A percentile compares a stretch with the other conserved stretches of the same genome.
Evolutionary conservation across 2,797 vertebrate species (phyloP).

Genomic region (Rhadinocentrus ornatus): DNA sequence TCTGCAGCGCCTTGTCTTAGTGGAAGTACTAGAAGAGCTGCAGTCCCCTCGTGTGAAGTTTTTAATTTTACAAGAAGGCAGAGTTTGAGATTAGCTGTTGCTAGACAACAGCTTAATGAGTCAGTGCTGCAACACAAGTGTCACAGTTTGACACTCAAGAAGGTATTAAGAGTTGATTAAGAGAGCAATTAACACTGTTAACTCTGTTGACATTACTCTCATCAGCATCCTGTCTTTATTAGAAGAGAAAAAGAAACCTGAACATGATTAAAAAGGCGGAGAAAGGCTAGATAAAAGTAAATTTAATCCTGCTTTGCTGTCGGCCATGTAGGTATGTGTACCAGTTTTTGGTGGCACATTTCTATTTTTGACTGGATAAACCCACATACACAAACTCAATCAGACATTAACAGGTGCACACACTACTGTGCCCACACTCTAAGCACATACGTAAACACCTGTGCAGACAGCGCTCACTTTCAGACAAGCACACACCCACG

Average conservation of each 20-base stretch:
- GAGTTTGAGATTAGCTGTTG: conserved; percentile 24
- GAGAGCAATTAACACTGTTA: conserved; percentile 52
- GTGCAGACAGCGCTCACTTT: conserved; percentile 19
- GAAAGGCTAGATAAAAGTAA: conserved; percentile 43
- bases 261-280: conserved; percentile 28
- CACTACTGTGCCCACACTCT: not conserved
- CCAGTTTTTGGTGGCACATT: conserved; percentile 38
- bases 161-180: conserved; percentile 50
- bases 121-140: conserved; percentile 33
- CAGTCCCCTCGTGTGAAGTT: not conserved
- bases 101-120: conserved; percentile 22
- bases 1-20: conserved; percentile 1
- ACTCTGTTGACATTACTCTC: conserved; percentile 20
- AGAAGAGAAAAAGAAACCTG: conserved; percentile 1
- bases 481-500: conserved; percentile 4
- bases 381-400: conserved; percentile 49
- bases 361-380: conserved; percentile 62
- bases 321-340: conserved; percentile 21
- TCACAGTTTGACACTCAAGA: conserved; percentile 43
- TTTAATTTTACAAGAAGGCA: not conserved
- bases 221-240: conserved; percentile 30
- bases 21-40: not conserved
- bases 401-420: conserved; percentile 34
- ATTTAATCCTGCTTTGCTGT: conserved; percentile 36
- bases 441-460: conserved; percentile 21